Evolutionary conservation across 1,140 invertebrate species (phyloP).

Genomic region (Scylla paramamosain): DNA sequence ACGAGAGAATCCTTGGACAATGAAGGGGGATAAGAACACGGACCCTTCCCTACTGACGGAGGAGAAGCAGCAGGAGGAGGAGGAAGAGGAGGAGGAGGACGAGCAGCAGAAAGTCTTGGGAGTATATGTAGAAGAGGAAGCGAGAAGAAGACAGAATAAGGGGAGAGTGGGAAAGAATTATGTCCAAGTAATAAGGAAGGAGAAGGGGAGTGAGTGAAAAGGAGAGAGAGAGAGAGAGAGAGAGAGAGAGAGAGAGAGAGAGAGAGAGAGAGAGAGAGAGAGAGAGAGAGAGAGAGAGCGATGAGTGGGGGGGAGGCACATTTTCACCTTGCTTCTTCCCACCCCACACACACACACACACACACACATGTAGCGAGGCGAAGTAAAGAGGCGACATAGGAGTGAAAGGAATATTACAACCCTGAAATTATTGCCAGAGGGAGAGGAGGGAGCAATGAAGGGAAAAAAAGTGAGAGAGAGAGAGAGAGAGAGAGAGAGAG

Average conservation of each 20-base stretch:
- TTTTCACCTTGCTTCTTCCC: no score
- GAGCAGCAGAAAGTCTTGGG: no score
- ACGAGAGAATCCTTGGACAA: no score
- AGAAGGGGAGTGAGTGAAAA: constrained; percentile 19
- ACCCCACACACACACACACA: constrained; percentile 46
- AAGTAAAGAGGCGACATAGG: not conserved
- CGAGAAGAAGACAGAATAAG: not conserved
- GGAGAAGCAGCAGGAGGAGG: no score
- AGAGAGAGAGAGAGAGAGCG: no score
- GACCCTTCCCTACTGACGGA: no score
- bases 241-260: no score
- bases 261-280: no score
- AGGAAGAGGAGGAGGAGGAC: no score
- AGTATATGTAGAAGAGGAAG: no score
- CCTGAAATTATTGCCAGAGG: not conserved
- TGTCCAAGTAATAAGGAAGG: not conserved
- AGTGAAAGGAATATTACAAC: constrained; percentile 3
- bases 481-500: not conserved
- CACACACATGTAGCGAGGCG: not conserved
- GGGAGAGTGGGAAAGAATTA: not conserved
- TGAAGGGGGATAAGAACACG: no score
- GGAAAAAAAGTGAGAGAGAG: not conserved
- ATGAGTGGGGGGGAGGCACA: no score
- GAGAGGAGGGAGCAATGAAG: not conserved
- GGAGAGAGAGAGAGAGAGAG: not conserved